A percentile compares a stretch with the other conserved stretches of the same genome.
Evolutionary conservation across 2,888 invertebrate species (phyloP).

Genomic region (Lamellibrachia columna): DNA sequence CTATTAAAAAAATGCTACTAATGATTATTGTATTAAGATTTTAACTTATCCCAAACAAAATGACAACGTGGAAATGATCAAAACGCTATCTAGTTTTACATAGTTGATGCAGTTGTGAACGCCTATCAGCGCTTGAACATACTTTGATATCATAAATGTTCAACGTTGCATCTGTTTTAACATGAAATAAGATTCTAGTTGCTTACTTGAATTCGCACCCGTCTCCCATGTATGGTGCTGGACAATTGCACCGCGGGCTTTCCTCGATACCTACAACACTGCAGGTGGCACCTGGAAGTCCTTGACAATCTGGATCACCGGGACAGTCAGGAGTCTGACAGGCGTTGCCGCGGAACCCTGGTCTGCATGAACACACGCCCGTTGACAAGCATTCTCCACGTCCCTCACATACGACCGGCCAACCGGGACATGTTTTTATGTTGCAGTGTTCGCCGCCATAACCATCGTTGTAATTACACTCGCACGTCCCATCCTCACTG

Average conservation of each 20-base stretch:
- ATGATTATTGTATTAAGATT: neutral
- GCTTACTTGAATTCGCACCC: conserved; percentile 42
- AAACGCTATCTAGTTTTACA: too few species aligned
- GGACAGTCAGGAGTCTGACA: conserved; percentile 43
- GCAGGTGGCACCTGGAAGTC: conserved; percentile 44
- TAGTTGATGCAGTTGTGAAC: too few species aligned
- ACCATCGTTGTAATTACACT: conserved; percentile 47
- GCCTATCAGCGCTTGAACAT: neutral
- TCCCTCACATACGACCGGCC: conserved; percentile 48
- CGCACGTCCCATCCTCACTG: conserved; percentile 39
- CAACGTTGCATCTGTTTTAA: neutral
- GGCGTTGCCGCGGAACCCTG: conserved; percentile 47
- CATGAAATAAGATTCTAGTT: neutral
- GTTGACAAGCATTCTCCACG: conserved; percentile 44
- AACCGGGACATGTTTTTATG: conserved; percentile 49
- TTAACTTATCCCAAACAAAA: neutral
- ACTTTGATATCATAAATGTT: neutral
- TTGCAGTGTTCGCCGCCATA: conserved; percentile 48
- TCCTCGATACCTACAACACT: conserved; percentile 36
- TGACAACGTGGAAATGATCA: neutral
- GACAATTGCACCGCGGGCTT: conserved; percentile 49
- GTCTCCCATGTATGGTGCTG: conserved; percentile 48
- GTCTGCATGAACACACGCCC: conserved; percentile 45
- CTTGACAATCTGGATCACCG: conserved; percentile 35
- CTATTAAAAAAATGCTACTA: too few species aligned